Evolutionary conservation across 1,140 invertebrate genomes (phyloP).

Genomic region (Oreohelix idahoensis): DNA sequence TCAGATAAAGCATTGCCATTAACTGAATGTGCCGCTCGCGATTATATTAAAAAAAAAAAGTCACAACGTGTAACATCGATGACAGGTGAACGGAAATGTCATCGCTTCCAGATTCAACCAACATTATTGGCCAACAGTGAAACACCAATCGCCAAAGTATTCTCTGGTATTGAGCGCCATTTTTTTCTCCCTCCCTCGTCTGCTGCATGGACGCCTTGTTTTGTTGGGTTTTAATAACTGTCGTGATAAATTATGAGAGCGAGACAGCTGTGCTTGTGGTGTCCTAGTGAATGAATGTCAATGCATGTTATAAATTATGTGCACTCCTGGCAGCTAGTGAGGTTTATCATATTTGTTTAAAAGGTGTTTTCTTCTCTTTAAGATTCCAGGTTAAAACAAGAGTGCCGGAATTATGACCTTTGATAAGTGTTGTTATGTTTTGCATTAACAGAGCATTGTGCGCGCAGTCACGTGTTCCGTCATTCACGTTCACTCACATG

Average conservation of each 20-base stretch:
- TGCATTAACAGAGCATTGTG: too few species aligned
- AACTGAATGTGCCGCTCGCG: not conserved
- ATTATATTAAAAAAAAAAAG: not conserved
- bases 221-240: not conserved
- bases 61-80: not conserved
- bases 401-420: too few species aligned
- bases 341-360: not conserved
- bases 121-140: not conserved
- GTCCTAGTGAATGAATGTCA: not conserved
- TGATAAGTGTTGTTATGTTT: too few species aligned
- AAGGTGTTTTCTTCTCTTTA: too few species aligned
- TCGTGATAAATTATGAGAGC: constrained; percentile 7
- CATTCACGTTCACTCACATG: too few species aligned
- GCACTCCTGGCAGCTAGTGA: not conserved
- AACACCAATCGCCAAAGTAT: not conserved
- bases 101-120: not conserved
- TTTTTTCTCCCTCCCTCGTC: not conserved
- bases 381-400: too few species aligned
- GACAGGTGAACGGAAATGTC: constrained; percentile 8
- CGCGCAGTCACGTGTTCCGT: too few species aligned
- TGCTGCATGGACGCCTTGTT: not conserved
- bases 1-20: not conserved
- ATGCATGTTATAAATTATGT: not conserved
- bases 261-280: constrained; percentile 4
- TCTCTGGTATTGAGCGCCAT: not conserved